phyloP scores from a whole-genome alignment of 2,113 vertebrate species.

The Upupa epops region DNA sequence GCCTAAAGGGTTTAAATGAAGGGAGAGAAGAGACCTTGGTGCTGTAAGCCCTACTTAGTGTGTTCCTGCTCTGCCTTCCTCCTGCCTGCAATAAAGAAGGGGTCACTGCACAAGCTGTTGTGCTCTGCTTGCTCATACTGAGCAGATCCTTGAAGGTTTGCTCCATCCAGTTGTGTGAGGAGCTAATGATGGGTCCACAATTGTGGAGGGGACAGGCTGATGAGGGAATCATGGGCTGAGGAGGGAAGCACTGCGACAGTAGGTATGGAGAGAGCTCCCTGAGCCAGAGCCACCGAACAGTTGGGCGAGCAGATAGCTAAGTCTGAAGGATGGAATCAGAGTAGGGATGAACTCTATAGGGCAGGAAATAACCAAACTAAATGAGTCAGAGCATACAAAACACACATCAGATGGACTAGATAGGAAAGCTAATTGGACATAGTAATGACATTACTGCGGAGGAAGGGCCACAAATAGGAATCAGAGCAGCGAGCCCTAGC shows the following conservation, averaged over 20 bases:
- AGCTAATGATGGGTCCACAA: conserved; percentile 21
- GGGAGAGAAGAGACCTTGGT: background rate
- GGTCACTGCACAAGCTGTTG: conserved; percentile 20
- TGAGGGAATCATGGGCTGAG: background rate
- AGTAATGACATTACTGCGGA: background rate
- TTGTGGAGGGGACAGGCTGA: background rate
- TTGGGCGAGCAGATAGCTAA: background rate
- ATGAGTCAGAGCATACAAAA: background rate
- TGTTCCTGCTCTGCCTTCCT: background rate
- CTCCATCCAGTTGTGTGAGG: background rate
- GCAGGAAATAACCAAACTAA: background rate
- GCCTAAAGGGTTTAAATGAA: background rate
- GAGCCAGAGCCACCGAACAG: background rate
- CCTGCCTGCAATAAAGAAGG: background rate
- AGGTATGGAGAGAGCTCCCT: background rate
- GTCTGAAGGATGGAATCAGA: background rate
- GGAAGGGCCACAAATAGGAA: background rate
- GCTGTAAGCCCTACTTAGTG: background rate
- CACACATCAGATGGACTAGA: background rate
- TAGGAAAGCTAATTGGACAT: background rate
- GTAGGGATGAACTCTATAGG: background rate
- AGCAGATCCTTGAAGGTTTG: background rate
- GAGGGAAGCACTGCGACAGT: background rate
- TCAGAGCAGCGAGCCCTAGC: background rate
- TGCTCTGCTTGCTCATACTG: background rate